Base-by-base conservation (phyloP, 2,113 vertebrate species). In the Entomyzon cyanotis region DNA sequence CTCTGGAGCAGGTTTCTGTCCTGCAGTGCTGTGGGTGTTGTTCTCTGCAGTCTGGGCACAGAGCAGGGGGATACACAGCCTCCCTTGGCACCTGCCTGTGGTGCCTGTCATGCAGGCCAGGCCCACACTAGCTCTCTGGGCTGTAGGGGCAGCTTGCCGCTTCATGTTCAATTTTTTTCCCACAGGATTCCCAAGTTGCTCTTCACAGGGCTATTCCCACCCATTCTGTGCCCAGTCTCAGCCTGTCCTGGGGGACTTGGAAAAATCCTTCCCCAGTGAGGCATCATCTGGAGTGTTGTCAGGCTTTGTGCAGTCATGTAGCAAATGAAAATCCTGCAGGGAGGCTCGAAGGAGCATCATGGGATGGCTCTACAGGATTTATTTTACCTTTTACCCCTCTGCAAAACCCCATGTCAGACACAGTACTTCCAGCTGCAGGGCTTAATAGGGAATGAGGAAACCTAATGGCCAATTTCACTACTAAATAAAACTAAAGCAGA, bases 81-180 rank as follows among this genome's bases (percentile, higher is more conserved):
- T 50, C 5, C 37, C 56, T 31, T 46, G 46, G 11, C 12, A 7
- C 24, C 65, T 44, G 68, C 60, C 24, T 49, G 7, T 0, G 1
- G 39, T 67, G 28, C 31, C 59, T 15, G 14, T 24, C 5, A 9
- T 27, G 37, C 77, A 39, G 49, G 9, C 42, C 62, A 13, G 68
- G 14, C 8, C 17, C 37, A 2, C 4, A 4, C 15, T n/a, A 27
- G 2, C 4, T 44, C 12, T 25, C 68, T 63, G 69, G 56, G 16
- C 39, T 64, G 81, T 41, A 4, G 27, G 52, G 6, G 2, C 46
- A 19, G 3, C 2, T 12, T 31, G 20, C 63, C 6, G 8, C 10
- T 0, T 49, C n/a, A 1, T 20, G 41, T 7, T 50, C 46, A 7
- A 1, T 2, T 4, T 5, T 53, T 10, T 4, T 1, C 50, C 8